Evolutionary conservation across 1,140 invertebrate genomes (phyloP).

Genomic region (Drosophila cardini): DNA sequence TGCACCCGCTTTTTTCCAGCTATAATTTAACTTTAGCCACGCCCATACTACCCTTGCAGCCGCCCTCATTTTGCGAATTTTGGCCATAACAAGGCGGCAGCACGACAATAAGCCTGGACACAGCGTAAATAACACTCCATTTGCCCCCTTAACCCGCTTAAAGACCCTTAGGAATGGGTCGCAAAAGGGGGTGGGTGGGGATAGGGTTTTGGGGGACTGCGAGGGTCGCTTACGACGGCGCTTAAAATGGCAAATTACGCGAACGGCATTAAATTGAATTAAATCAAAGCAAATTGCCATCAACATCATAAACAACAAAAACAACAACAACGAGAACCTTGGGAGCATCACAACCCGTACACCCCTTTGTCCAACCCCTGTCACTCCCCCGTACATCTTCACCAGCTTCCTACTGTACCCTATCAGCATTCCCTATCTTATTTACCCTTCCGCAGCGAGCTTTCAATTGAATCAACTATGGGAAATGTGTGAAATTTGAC

Average conservation of each 20-base stretch:
- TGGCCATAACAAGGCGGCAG: slow-evolving; percentile 25
- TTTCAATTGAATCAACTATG: slow-evolving; percentile 41
- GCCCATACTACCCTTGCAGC: background rate
- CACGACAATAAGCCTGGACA: background rate
- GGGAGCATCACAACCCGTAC: slow-evolving; percentile 13
- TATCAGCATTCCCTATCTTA: slow-evolving; percentile 13
- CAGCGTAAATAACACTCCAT: background rate
- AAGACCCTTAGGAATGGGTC: too few species aligned
- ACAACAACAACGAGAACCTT: slow-evolving; percentile 46
- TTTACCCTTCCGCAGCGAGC: slow-evolving; percentile 25
- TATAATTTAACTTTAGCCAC: slow-evolving; percentile 27
- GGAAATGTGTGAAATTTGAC: slow-evolving; percentile 37
- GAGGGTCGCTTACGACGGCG: slow-evolving; percentile 29
- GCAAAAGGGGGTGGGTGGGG: too few species aligned
- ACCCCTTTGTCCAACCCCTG: background rate
- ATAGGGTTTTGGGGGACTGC: background rate
- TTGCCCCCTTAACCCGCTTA: background rate
- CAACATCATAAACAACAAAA: slow-evolving; percentile 46
- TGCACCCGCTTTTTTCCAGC: slow-evolving; percentile 7
- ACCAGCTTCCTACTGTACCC: background rate
- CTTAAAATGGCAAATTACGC: slow-evolving; percentile 59
- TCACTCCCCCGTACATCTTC: background rate
- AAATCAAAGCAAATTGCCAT: slow-evolving; percentile 81
- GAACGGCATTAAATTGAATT: slow-evolving; percentile 72
- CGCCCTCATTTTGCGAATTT: slow-evolving; percentile 22